A percentile compares a stretch with the other conserved stretches of the same genome.
phyloP scores from a whole-genome alignment of 2,888 invertebrate genomes.

The Oligia fasciuncula region DNA sequence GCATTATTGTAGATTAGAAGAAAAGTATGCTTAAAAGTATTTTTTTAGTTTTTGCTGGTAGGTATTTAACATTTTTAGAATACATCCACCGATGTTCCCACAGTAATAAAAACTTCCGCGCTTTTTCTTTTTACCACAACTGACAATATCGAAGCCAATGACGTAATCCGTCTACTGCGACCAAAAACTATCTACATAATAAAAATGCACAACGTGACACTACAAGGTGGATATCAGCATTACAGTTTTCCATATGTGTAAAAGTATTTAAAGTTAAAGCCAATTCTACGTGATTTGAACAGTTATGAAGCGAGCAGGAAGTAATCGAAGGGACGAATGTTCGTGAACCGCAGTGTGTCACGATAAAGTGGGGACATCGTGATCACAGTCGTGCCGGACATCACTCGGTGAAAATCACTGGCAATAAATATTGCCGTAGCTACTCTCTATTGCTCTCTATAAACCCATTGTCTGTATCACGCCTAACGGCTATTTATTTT shows the following conservation, averaged over 20 bases:
- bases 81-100: conserved; percentile 31
- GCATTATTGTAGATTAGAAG: background rate
- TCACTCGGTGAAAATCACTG: conserved; percentile 71
- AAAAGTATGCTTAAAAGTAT: background rate
- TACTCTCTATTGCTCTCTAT: conserved; percentile 57
- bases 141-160: conserved; percentile 3
- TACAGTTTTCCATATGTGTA: conserved; percentile 40
- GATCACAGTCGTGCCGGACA: conserved; percentile 77
- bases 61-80: background rate
- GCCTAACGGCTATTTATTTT: conserved; percentile 62
- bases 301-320: conserved; percentile 53
- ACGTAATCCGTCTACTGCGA: conserved; percentile 32
- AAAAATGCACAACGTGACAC: conserved; percentile 42
- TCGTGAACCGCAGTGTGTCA: conserved; percentile 74
- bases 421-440: conserved; percentile 72
- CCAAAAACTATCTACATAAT: conserved; percentile 11
- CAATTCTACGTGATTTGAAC: conserved; percentile 62
- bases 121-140: conserved; percentile 35
- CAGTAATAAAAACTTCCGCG: conserved; percentile 42
- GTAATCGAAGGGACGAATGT: conserved; percentile 50
- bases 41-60: background rate
- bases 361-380: conserved; percentile 71
- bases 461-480: conserved; percentile 57
- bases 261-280: conserved; percentile 24
- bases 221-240: conserved; percentile 17